Evolutionary conservation across 2,113 vertebrate genomes (phyloP).

Genomic region (Syrmaticus mikado): DNA sequence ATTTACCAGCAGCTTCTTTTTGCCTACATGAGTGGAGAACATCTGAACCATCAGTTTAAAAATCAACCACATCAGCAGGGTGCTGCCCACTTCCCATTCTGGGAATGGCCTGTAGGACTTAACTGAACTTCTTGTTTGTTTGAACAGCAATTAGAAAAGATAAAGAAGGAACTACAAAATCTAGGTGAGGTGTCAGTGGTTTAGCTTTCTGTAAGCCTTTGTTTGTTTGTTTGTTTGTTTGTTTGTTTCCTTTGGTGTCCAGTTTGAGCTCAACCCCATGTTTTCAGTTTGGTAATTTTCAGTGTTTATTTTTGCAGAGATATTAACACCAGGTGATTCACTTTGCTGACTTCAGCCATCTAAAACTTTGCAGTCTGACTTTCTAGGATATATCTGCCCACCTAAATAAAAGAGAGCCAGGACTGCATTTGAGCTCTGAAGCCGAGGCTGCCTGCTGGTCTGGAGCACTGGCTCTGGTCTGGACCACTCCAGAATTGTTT

Average conservation of each 20-base stretch:
- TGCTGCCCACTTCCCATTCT: neutral
- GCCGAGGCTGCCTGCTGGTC: neutral
- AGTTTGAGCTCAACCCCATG: neutral
- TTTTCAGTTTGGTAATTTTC: neutral
- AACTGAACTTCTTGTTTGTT: constrained; percentile 27
- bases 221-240: too few species aligned
- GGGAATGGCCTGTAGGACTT: neutral
- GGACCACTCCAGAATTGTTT: neutral
- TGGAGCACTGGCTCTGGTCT: neutral
- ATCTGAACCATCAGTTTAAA: constrained; percentile 21
- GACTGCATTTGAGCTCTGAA: neutral
- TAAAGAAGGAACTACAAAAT: neutral
- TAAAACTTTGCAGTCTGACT: neutral
- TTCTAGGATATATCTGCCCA: neutral
- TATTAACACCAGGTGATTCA: neutral
- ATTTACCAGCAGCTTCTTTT: neutral
- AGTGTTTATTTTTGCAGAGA: neutral
- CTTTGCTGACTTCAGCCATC: neutral
- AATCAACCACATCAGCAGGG: neutral
- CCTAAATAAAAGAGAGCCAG: neutral
- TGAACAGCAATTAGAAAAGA: constrained; percentile 19
- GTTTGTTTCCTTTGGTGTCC: neutral
- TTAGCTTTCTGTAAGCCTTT: neutral
- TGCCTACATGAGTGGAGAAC: neutral
- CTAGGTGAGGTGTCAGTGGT: neutral